phyloP scores from a whole-genome alignment of 1,140 invertebrate genomes.

The fruit fly (Drosophila melanogaster) region Release_6_plus_ISO1_MT NT_037436.4:2471501-2472000 shows the following conservation, averaged over 20 bases:
- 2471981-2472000: background rate
- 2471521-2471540: constrained; percentile 32
- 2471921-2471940: background rate
- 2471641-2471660: constrained; percentile 34
- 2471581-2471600: constrained; percentile 70
- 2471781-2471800: constrained; percentile 57
- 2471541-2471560: constrained; percentile 53
- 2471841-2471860: constrained; percentile 11
- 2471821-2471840: constrained; percentile 31
- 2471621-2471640: constrained; percentile 58
- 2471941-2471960: background rate
- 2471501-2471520: background rate
- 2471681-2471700: constrained; percentile 10
- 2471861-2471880: background rate
- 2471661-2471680: constrained; percentile 17
- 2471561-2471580: constrained; percentile 39
- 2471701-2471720: constrained; percentile 25
- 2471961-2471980: too few relatives aligned
- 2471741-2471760: constrained; percentile 39
- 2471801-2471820: constrained; percentile 10
- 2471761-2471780: constrained; percentile 75
- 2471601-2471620: constrained; percentile 55
- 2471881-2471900: background rate
- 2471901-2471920: background rate
- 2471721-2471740: constrained; percentile 43